phyloP scores from a whole-genome alignment of 2,888 invertebrate species.

The Hemistola chrysoprasaria region DNA sequence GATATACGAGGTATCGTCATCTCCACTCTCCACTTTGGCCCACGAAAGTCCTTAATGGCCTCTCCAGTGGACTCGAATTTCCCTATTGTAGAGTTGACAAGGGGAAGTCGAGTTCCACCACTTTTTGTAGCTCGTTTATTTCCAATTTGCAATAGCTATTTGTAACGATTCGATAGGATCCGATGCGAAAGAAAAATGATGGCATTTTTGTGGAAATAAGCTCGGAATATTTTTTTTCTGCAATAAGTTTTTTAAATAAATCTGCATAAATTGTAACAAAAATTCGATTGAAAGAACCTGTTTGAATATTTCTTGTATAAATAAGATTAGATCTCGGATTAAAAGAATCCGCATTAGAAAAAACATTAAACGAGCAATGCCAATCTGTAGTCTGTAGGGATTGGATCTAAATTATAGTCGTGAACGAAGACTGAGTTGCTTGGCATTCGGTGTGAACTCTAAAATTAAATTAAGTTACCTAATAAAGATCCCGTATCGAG shows the following conservation, averaged over 20 bases:
- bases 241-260: conserved; percentile 5
- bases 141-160: conserved; percentile 58
- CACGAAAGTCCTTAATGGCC: conserved; percentile 41
- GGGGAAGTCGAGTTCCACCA: conserved; percentile 41
- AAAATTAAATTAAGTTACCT: conserved; percentile 13
- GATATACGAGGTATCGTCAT: conserved; percentile 45
- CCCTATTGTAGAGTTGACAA: conserved; percentile 45
- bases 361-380: not conserved
- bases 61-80: conserved; percentile 44
- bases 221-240: conserved; percentile 18
- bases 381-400: not conserved
- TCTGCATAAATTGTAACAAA: conserved; percentile 3
- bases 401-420: not conserved
- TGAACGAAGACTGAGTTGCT: not conserved
- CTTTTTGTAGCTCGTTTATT: conserved; percentile 58
- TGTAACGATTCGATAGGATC: conserved; percentile 45
- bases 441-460: conserved; percentile 2
- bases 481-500: conserved; percentile 15
- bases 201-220: conserved; percentile 33
- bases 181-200: conserved; percentile 33
- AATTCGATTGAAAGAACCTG: not conserved
- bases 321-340: no score
- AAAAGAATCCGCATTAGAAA: no score
- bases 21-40: conserved; percentile 16
- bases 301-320: no score